Evolutionary conservation across 2,797 vertebrate genomes (phyloP).

Genomic region (Smutsia gigantea): DNA sequence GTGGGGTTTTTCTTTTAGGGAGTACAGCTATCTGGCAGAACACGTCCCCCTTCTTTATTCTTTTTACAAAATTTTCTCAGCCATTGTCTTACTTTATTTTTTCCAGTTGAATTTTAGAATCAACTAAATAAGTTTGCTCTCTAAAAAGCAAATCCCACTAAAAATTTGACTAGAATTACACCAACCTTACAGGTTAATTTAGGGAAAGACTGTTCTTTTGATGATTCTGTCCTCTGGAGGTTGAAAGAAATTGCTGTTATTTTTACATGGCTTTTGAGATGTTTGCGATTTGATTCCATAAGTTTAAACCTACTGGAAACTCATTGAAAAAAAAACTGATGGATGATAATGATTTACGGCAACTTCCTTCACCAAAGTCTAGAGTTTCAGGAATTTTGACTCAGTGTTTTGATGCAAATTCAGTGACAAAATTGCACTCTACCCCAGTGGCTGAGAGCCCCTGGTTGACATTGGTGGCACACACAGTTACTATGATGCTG

Average conservation of each 20-base stretch:
- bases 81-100: neutral
- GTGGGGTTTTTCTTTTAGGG: neutral
- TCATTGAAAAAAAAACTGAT: neutral
- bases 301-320: slow-evolving; percentile 17
- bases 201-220: neutral
- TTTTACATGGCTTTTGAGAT: neutral
- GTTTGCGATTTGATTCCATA: neutral
- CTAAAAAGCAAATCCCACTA: slow-evolving; percentile 2
- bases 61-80: neutral
- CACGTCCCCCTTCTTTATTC: neutral
- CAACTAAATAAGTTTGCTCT: neutral
- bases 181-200: neutral
- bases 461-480: neutral
- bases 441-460: neutral
- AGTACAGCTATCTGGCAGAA: neutral
- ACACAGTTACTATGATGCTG: neutral
- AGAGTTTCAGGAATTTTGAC: neutral
- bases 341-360: neutral
- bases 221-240: neutral
- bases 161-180: neutral
- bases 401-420: neutral
- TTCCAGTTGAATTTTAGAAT: slow-evolving; percentile 12
- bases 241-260: neutral
- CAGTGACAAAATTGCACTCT: neutral
- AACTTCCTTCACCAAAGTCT: neutral